These are phyloP conservation scores for Sipha flava DNA, from an alignment of 1,140 invertebrate genomes.

Conservation along the genomic window DNA sequence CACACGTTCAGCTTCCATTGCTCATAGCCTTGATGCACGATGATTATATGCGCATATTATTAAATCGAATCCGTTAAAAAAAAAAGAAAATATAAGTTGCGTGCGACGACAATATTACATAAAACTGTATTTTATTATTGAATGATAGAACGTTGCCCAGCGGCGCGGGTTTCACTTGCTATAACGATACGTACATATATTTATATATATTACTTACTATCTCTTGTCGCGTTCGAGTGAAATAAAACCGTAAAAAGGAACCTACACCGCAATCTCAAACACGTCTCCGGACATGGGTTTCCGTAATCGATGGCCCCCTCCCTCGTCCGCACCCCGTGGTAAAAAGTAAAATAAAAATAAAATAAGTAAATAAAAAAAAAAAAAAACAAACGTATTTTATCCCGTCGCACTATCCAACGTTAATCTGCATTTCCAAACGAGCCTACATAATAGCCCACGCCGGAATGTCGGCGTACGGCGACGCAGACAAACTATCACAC, in stretches of 20 bases:
- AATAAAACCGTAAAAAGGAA: not conserved
- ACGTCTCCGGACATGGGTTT: too few species aligned
- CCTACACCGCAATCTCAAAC: not conserved
- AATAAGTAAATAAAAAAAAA: too few species aligned
- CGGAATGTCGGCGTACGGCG: not conserved
- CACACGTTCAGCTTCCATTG: not conserved
- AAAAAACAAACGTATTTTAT: not conserved
- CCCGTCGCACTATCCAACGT: not conserved
- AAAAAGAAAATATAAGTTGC: not conserved
- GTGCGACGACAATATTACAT: not conserved
- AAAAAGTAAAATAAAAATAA: too few species aligned
- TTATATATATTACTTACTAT: not conserved
- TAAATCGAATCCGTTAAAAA: not conserved
- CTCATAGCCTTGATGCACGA: not conserved
- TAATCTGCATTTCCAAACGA: not conserved
- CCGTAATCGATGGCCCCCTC: too few species aligned
- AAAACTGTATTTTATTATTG: not conserved
- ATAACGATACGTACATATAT: not conserved
- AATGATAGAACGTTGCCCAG: not conserved
- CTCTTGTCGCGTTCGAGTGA: not conserved
- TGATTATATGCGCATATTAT: not conserved
- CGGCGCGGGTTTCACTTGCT: not conserved
- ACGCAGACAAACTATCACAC: slow-evolving; percentile 1
- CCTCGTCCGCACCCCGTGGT: too few species aligned
- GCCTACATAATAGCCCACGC: not conserved